Evolutionary conservation across 2,888 invertebrate genomes (phyloP).

Genomic region (Epinotia brunnichana): DNA sequence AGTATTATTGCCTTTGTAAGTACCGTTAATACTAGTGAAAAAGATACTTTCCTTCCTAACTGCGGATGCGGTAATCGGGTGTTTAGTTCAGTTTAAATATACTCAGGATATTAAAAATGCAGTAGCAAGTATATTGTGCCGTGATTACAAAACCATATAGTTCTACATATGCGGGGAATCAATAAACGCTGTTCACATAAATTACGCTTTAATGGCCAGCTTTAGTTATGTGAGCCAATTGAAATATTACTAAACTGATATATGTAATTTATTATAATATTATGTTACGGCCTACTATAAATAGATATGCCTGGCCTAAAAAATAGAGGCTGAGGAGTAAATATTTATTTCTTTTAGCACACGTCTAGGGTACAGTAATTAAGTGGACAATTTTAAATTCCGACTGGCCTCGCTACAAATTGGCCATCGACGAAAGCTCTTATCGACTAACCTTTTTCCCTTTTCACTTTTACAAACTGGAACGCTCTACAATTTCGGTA

Average conservation of each 20-base stretch:
- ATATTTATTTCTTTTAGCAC: not conserved
- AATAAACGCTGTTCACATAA: not conserved
- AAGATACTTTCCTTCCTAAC: conserved; percentile 28
- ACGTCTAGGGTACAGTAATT: not conserved
- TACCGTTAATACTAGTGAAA: conserved; percentile 40
- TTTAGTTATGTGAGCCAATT: not conserved
- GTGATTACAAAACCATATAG: not conserved
- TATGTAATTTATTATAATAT: no score
- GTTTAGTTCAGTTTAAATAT: conserved; percentile 17
- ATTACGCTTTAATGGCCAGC: not conserved
- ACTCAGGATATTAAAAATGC: conserved; percentile 15
- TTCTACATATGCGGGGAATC: not conserved
- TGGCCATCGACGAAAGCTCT: conserved; percentile 60
- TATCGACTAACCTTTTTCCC: conserved; percentile 65
- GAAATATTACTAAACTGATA: not conserved
- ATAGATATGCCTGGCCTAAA: no score
- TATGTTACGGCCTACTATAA: no score
- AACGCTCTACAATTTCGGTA: conserved; percentile 54
- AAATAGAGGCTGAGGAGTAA: no score
- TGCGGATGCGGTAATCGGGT: conserved; percentile 25
- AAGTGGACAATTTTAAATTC: conserved; percentile 53
- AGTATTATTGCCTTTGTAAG: conserved; percentile 51
- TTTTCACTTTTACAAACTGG: conserved; percentile 49
- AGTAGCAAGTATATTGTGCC: not conserved
- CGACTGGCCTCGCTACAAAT: conserved; percentile 55